These are phyloP conservation scores for Cheirogaleus medius DNA, from an alignment of 2,113 vertebrate genomes.

Conservation along the genomic window DNA sequence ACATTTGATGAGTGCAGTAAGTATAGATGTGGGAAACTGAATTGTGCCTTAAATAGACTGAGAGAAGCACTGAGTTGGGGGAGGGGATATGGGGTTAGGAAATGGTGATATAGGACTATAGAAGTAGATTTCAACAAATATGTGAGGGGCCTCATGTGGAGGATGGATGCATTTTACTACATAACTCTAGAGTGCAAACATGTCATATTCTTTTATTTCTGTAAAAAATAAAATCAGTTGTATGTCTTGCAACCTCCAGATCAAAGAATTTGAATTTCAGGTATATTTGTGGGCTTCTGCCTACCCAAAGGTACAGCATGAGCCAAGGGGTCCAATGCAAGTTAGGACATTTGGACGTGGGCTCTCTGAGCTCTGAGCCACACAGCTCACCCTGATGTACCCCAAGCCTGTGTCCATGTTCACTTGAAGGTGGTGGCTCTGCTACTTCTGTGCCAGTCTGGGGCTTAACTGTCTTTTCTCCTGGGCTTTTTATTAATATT, in stretches of 20 bases:
- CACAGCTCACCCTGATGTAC: fast-evolving
- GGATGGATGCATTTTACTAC: background rate
- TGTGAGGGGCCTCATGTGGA: background rate
- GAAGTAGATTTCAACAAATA: background rate
- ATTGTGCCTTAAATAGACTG: background rate
- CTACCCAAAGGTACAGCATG: background rate
- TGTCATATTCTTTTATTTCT: background rate
- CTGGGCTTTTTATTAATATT: background rate
- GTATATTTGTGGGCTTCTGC: background rate
- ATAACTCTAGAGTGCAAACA: background rate
- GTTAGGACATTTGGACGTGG: background rate
- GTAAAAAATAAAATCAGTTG: background rate
- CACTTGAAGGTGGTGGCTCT: background rate
- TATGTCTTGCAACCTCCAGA: background rate
- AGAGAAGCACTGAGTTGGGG: background rate
- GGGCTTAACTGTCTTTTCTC: background rate
- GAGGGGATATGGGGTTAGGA: background rate
- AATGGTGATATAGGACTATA: background rate
- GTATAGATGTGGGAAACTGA: background rate
- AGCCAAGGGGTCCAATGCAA: background rate
- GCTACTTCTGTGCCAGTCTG: background rate
- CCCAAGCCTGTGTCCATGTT: background rate
- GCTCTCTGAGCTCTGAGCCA: background rate
- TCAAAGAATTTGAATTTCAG: background rate
- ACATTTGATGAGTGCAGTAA: background rate